Base-by-base conservation (phyloP, 1,140 invertebrate genomes). In the Diorhabda elongata region DNA sequence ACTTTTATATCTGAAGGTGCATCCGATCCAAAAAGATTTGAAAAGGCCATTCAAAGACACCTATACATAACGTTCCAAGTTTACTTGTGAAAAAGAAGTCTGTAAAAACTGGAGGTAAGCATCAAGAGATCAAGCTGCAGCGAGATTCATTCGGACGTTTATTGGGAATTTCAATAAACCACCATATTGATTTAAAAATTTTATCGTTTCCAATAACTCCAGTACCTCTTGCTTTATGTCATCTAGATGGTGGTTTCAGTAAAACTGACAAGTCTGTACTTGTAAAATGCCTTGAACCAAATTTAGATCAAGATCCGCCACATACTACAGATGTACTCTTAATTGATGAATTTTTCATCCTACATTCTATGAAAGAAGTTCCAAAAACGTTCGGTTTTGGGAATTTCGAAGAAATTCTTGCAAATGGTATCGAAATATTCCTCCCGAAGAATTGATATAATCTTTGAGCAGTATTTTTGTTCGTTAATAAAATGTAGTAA, bases 81-180 rank as follows among this genome's bases (percentile, higher is more conserved):
- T 26, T 26, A 26, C 26, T 26, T 26, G 26, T 26, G 26, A 26
- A 26, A 26, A 26, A 26, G 26, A 26, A 26, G 26, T 26, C 26
- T 26, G 1, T 74, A 44, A 66, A 26, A 26, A 26, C 1, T 26
- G 26, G 26, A 26, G 26, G 26, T 26, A 26, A 26, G 26, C 26
- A 26, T 26, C 26, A 26, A 26, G 26, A 26, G 0, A 26, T 26
- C 1, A 26, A 26, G 26, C 1, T 26, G 26, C 26, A 26, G 26
- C 26, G 26, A 26, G 69, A 64, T n/a, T n/a, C n/a, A n/a, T n/a
- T n/a, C n/a, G n/a, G n/a, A n/a, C 66, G 69, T 63, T 11, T 71
- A 61, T 61, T 71, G 65, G 69, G 69, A 61, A 69, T 69, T 60
- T 71, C 67, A 3, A 69, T 69, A 57, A 63, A 71, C 43, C 58